These are phyloP conservation scores for Stomatorhinus walkeri DNA, from an alignment of 2,797 vertebrate species.

Conservation along the genomic window DNA sequence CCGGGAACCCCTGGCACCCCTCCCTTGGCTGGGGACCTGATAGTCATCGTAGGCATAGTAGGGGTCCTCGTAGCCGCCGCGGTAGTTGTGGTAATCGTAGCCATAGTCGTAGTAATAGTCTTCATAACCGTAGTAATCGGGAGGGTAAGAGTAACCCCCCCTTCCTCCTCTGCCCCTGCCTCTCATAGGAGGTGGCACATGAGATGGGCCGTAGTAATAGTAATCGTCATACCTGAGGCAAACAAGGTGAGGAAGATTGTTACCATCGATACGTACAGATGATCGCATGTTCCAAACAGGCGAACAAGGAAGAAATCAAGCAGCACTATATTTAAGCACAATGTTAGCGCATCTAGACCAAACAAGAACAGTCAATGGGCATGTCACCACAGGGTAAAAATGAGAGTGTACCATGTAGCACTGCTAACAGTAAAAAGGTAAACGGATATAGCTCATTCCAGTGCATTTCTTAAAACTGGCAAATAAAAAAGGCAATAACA, in stretches of 20 bases:
- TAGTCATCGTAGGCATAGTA: slow-evolving; percentile 84
- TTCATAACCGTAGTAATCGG: slow-evolving; percentile 85
- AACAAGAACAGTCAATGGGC: not conserved
- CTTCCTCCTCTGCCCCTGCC: slow-evolving; percentile 72
- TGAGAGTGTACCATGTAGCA: not conserved
- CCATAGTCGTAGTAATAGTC: slow-evolving; percentile 85
- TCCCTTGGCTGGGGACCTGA: slow-evolving; percentile 76
- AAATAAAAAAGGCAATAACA: not conserved
- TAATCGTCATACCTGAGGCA: slow-evolving; percentile 78
- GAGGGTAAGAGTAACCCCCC: slow-evolving; percentile 78
- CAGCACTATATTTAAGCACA: not conserved
- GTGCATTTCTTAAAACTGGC: not conserved
- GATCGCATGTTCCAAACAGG: not conserved
- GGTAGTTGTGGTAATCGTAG: slow-evolving; percentile 85
- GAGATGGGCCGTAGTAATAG: slow-evolving; percentile 81
- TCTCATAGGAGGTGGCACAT: slow-evolving; percentile 76
- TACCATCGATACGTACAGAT: not conserved
- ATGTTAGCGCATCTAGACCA: not conserved
- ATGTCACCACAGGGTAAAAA: not conserved
- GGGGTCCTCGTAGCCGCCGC: slow-evolving; percentile 82
- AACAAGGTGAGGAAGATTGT: slow-evolving; percentile 27
- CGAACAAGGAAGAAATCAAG: not conserved
- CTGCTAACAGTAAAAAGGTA: not conserved
- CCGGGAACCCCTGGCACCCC: slow-evolving; percentile 74
- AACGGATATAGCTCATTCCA: not conserved